Percentiles rank a stretch among this genome's conserved stretches.
Conservation (phyloP, 2,113 vertebrate genomes). For the Ifrita kowaldi region DNA sequence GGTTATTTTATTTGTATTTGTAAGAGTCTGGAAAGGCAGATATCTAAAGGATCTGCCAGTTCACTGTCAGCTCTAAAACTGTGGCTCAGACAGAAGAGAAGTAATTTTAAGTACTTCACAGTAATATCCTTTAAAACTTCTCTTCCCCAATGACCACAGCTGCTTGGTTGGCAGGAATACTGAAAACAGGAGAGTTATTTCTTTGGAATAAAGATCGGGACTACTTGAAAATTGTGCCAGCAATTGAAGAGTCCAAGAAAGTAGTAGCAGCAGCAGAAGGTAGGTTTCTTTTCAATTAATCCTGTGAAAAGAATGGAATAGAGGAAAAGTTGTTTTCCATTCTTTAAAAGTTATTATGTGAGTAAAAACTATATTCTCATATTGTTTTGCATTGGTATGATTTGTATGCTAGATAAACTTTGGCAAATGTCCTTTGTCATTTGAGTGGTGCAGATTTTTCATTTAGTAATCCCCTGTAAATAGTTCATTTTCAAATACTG, state of each 20-base stretch:
- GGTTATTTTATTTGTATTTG: not conserved
- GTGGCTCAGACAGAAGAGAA: not conserved
- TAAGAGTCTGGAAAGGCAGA: not conserved
- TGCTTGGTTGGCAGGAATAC: conserved; percentile 85
- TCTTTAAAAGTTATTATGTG: not conserved
- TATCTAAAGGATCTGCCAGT: not conserved
- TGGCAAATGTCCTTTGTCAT: not conserved
- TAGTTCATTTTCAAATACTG: not conserved
- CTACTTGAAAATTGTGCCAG: conserved; percentile 77
- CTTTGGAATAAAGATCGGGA: conserved; percentile 93
- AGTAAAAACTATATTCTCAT: not conserved
- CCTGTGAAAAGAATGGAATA: not conserved
- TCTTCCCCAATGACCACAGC: conserved; percentile 69
- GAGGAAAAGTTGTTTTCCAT: not conserved
- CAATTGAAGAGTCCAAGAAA: conserved; percentile 72
- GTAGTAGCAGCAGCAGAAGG: conserved; percentile 72
- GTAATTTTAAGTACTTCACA: not conserved
- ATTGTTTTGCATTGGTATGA: not conserved
- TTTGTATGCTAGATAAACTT: not conserved
- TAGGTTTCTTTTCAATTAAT: conserved; percentile 15
- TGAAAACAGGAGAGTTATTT: conserved; percentile 86
- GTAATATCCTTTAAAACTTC: not conserved
- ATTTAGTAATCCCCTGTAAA: not conserved
- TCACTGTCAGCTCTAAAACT: not conserved
- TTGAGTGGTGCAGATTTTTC: not conserved